Evolutionary conservation across 2,888 invertebrate species (phyloP), one percentile per base, ranked within the genome.

Genomic region (Mesodorylaimus sp.): DNA sequence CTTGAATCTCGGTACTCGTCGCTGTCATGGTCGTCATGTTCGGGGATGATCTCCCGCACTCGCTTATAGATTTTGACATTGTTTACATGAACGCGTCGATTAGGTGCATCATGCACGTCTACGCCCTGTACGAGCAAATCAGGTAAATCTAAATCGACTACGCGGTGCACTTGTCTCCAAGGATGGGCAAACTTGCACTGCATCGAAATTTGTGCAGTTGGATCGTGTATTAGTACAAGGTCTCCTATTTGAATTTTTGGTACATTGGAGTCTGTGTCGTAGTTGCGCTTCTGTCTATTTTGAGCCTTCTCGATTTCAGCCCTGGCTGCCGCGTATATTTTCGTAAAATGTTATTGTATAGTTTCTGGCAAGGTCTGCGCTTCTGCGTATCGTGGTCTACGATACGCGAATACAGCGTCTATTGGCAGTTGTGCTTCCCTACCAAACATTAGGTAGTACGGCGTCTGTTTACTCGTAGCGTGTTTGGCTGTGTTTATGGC

Each of bases 401-500:
- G 36, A n/a, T 19, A 7, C 19, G 38, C 3, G 3, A 51, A 29
- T 2, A 32, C 44, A 25, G 32, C 32, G 25, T 56, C 52, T n/a
- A 55, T n/a, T 7, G 56, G 56, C 7, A 59, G 43, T 1, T 28
- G 42, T 7, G 55, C 37, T 10, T 59, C 54, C 7, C 54, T 28
- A 1, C 54, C 54, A 37, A 46, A 50, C 38, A 55, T 38, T 1
- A 54, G 45, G 13, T 26, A 45, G 29, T 53, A 56, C 5, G 59
- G 60, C 1, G 53, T 53, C 37, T 54, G 43, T 0, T 48, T 45
- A 7, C 57, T 59, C 5, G 50, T 49, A 2, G 53, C 27, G 26
- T 60, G 53, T 5, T 45, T 27, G 2, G 50, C 53, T 2, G 54
- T 49, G 19, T 58, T 53, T 43, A 59, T 59, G 1, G 57, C 59